phyloP scores from a whole-genome alignment of 2,113 vertebrate species.

The Chionomys nivalis region DNA sequence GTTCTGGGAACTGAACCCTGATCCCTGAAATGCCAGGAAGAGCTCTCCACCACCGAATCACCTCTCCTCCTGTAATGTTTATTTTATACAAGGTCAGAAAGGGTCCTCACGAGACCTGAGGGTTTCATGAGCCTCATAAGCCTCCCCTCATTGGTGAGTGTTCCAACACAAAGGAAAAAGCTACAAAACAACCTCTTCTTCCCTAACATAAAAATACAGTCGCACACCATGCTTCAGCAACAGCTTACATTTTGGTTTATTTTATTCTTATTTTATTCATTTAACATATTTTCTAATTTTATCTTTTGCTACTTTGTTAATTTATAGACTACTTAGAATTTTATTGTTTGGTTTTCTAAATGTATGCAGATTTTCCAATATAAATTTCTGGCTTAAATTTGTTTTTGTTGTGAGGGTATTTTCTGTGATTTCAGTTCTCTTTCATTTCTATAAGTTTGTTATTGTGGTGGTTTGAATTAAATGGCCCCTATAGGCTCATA shows the following conservation, averaged over 20 bases:
- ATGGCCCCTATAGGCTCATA: background rate
- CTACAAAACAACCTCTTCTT: background rate
- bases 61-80: background rate
- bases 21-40: background rate
- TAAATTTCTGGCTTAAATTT: background rate
- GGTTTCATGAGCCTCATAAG: background rate
- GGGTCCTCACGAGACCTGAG: background rate
- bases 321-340: background rate
- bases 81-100: background rate
- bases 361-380: background rate
- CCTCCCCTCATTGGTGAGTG: background rate
- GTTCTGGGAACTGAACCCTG: background rate
- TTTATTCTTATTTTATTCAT: background rate
- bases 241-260: background rate
- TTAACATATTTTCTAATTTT: slow-evolving; percentile 32
- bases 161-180: background rate
- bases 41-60: background rate
- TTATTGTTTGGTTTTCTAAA: slow-evolving; percentile 15
- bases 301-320: background rate
- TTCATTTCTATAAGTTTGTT: slow-evolving; percentile 29
- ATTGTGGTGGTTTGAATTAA: background rate
- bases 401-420: background rate
- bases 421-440: slow-evolving; percentile 22
- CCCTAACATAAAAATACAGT: background rate
- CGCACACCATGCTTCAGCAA: background rate